Base-by-base conservation (phyloP, 2,113 vertebrate genomes). In the Lonchura striata region DNA sequence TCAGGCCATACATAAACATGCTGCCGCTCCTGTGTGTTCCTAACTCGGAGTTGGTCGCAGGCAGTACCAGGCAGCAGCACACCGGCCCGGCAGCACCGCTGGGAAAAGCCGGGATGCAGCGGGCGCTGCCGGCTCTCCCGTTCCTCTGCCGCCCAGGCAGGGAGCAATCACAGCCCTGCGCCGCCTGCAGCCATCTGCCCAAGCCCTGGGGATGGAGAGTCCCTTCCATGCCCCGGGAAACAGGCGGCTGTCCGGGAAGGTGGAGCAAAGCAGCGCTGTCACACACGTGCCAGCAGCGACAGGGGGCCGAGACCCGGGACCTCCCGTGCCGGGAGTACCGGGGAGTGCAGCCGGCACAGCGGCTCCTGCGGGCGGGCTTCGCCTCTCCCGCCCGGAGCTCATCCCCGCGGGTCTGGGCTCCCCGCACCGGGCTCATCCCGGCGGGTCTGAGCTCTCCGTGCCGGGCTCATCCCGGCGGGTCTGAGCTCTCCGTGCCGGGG, bases 51-150 rank as follows among this genome's bases (percentile, higher is more conserved):
- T 2, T 2, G 52, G 11, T 8, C 6, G 1, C 85, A 50, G 61
- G 60, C 0, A 44, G 52, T 77, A 68, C 22, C 47, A 56, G 84
- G 79, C 90, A 84, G 81, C 53, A 23, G 10, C 41, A 20, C 88
- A 59, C 28, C 8, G 49, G 8, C 30, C 10, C 23, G 6, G 49
- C 44, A 27, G 61, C 91, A 2, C 24, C 2, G 0, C n/a, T 0
- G 66, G 46, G 17, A 41, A 59, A 56, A 4, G 17, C 2, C 0
- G 22, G 68, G 37, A 88, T 2, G 72, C 52, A 33, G 63, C 23
- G 5, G 30, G 5, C 0, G 18, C 28, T 24, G 11, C 5, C 20
- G 15, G 42, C 52, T 59, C 37, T 46, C 37, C 65, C 24, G 20
- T 8, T 57, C 17, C 82, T 31, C 56, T 33, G 33, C 77, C 20